Evolutionary conservation across 1,140 invertebrate species (phyloP), one percentile per base, ranked within the genome.

Genomic region (Phortica variegata): DNA sequence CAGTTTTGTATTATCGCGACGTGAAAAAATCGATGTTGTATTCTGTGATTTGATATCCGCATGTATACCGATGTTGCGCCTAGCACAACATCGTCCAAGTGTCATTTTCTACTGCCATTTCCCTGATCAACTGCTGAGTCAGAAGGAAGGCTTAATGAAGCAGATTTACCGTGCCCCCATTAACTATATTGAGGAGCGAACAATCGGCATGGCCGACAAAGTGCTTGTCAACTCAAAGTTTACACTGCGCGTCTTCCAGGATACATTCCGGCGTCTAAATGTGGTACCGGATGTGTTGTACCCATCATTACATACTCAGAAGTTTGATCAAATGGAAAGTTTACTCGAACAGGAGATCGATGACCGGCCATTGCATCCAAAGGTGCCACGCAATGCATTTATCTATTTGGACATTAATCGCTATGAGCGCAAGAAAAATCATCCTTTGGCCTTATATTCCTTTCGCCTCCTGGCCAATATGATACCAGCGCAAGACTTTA

Each of bases 101-200:
- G 81, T 97, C 10, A 75, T 98, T 5, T 99, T 96, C 78, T 99
- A 99, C 65, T 99, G 97, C 61, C 97, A 99, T 80, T 94, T 95
- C 80, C 97, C 97, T 0, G 97, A 99, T 79, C 88, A 94, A 65
- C 79, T 99, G 3, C 79, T 98, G 2, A 88, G 88, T 12, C 68
- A 80, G 2, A 81, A 83, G 49, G 85, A 84, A 15, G 83, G 85
- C 1, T 54, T 76, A 1, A 60, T 90, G 0, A 96, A 96, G 74
- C 82, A 80, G 33, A 15, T 93, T 0, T 99, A 99, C 77, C 81
- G 97, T 31, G 76, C 77, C n/a, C 89, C 94, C 0, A 77, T 99
- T 2, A 92, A 99, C 78, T 93, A 84, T 81, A 49, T 98, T 0
- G 97, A 99, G 79, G 90, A 95, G 74, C 80, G 83, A 23, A 93